Evolutionary conservation across 2,888 invertebrate species (phyloP), one percentile per base, ranked within the genome.

Genomic region (Drosophila basisetae): DNA sequence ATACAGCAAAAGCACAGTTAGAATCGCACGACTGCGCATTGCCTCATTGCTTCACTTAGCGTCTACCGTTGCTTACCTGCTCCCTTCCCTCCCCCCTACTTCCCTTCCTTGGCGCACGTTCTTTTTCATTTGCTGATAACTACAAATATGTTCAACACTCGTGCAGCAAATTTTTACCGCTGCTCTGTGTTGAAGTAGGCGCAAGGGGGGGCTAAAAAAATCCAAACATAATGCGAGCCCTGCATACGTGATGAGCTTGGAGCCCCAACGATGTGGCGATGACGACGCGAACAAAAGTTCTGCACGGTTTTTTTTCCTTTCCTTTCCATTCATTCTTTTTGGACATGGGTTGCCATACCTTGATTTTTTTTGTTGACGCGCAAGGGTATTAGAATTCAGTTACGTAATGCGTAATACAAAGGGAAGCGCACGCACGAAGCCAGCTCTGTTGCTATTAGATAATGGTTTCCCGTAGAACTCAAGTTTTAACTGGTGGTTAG

Each of bases 61-160:
- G 60, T 64, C 50, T 31, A 53, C 54, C 28, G 22, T 31, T 47
- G 49, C 50, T 56, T 35, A 22, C 53, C 13, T 31, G 11, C n/a
- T 28, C 47, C 25, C 9, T 10, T 56, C 18, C 52, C 33, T 16
- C 61, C 55, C 52, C 4, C 41, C 13, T 43, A 30, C 16, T 61
- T 50, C 49, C 33, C 16, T 61, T 53, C 41, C 54, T 59, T 31
- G 50, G 64, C 74, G 61, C 80, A 80, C 82, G 83, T 90, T 86
- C 83, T 84, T 86, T 86, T 86, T 89, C 89, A 85, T 85, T 89
- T 89, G 87, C 90, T 90, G 90, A 86, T 90, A 86, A 84, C 90
- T 90, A 86, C 90, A 86, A 90, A 86, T 86, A 86, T 89, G 90
- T 90, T 86, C 88, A 80, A 86, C 89, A 84, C 85, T 90, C 85